A percentile compares a stretch with the other conserved stretches of the same genome.
These are phyloP conservation scores for Scortum barcoo DNA, from an alignment of 2,113 vertebrate species.

Conservation along the genomic window DNA sequence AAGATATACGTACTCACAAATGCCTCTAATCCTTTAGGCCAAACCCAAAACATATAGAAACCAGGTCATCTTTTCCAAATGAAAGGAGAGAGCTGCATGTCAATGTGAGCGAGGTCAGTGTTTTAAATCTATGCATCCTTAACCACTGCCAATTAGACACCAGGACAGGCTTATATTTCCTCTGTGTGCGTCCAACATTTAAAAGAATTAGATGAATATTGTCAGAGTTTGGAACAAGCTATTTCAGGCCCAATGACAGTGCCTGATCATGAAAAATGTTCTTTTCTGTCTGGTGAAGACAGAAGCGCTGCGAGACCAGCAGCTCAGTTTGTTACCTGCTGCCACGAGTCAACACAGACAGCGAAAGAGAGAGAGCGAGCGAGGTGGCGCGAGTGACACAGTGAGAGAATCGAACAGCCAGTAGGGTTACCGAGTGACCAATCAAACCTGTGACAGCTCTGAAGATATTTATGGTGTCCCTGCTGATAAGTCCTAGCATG, in stretches of 20 bases:
- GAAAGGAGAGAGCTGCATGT: neutral
- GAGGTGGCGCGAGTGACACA: conserved; percentile 7
- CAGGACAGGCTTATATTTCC: neutral
- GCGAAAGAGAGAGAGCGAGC: conserved; percentile 7
- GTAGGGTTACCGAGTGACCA: conserved; percentile 40
- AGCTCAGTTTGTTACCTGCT: conserved; percentile 48
- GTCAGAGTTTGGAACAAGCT: conserved; percentile 12
- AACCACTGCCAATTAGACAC: neutral
- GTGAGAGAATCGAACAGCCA: conserved; percentile 35
- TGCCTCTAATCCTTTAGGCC: conserved; percentile 29
- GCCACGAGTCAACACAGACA: conserved; percentile 22
- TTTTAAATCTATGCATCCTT: neutral
- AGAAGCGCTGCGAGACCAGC: conserved; percentile 17
- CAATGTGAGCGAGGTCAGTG: neutral
- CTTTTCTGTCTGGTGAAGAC: neutral
- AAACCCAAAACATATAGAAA: conserved; percentile 27
- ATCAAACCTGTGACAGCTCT: conserved; percentile 59
- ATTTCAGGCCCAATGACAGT: conserved; percentile 13
- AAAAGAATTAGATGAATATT: conserved; percentile 23
- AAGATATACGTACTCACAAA: conserved; percentile 38
- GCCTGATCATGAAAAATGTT: conserved; percentile 19
- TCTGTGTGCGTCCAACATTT: neutral
- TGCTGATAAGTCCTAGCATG: conserved; percentile 27
- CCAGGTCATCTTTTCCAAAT: neutral
- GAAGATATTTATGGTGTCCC: conserved; percentile 47